phyloP scores from a whole-genome alignment of 2,888 invertebrate genomes.

The Melitaea athalia region DNA sequence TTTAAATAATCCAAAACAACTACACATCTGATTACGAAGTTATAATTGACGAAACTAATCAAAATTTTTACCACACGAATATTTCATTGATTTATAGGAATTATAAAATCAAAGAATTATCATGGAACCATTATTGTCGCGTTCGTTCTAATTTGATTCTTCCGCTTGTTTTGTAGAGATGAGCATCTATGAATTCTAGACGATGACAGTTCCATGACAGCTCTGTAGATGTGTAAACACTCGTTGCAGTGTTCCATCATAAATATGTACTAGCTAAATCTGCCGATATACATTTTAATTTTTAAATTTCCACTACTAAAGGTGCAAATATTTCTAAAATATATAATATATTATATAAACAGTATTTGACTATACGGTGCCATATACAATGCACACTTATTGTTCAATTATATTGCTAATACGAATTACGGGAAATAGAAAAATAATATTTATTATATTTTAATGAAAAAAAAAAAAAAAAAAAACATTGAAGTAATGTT shows the following conservation, averaged over 20 bases:
- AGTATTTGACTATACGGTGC: slow-evolving; percentile 72
- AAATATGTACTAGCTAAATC: slow-evolving; percentile 72
- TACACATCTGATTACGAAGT: slow-evolving; percentile 71
- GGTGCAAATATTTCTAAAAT: slow-evolving; percentile 83
- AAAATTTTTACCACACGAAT: slow-evolving; percentile 57
- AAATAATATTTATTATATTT: not conserved
- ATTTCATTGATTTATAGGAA: slow-evolving; percentile 26
- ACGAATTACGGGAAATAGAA: slow-evolving; percentile 29
- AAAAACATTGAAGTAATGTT: not conserved
- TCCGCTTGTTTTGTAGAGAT: not conserved
- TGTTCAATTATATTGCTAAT: slow-evolving; percentile 44
- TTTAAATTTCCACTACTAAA: slow-evolving; percentile 77
- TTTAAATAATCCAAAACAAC: slow-evolving; percentile 79
- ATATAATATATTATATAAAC: slow-evolving; percentile 74
- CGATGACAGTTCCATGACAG: slow-evolving; percentile 21
- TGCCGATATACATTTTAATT: slow-evolving; percentile 78
- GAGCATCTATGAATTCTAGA: not conserved
- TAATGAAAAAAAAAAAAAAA: not conserved
- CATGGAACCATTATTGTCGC: slow-evolving; percentile 14
- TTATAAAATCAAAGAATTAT: slow-evolving; percentile 17
- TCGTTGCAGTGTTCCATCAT: slow-evolving; percentile 52
- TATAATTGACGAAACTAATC: slow-evolving; percentile 79
- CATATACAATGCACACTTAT: slow-evolving; percentile 76
- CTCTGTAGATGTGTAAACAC: slow-evolving; percentile 39
- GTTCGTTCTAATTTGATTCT: not conserved